Evolutionary conservation across 2,888 invertebrate species (phyloP).

Genomic region (Stenurella melanura): DNA sequence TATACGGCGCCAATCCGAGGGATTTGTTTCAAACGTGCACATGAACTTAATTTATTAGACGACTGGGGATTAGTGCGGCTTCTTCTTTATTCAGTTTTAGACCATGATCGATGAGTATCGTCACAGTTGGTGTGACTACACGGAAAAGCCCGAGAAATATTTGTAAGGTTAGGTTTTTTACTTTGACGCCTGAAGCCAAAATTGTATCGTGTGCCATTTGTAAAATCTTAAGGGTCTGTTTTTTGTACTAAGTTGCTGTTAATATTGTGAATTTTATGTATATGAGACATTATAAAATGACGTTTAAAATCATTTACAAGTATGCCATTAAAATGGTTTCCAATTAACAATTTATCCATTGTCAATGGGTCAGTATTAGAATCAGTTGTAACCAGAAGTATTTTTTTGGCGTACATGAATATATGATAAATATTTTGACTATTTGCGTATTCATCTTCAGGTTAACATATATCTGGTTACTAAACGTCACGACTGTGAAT

Average conservation of each 20-base stretch:
- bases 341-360: not conserved
- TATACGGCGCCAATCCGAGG: no score
- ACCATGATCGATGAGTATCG: no score
- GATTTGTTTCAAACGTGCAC: no score
- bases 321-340: constrained; percentile 1
- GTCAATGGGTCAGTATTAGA: not conserved
- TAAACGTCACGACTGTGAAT: not conserved
- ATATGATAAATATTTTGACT: not conserved
- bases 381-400: not conserved
- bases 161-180: not conserved
- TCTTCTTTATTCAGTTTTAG: no score
- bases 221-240: not conserved
- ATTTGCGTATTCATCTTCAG: not conserved
- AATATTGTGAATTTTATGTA: not conserved
- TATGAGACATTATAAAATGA: not conserved
- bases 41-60: no score
- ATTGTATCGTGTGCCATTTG: not conserved
- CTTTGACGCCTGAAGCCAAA: not conserved
- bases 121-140: not conserved
- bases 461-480: not conserved
- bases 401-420: not conserved
- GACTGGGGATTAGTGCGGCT: no score
- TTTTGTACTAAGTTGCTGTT: not conserved
- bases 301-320: not conserved
- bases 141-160: not conserved